Percentiles rank a stretch among this genome's conserved stretches.
Conservation (phyloP, 2,888 invertebrate genomes). For the Hoplodrina ambigua region DNA sequence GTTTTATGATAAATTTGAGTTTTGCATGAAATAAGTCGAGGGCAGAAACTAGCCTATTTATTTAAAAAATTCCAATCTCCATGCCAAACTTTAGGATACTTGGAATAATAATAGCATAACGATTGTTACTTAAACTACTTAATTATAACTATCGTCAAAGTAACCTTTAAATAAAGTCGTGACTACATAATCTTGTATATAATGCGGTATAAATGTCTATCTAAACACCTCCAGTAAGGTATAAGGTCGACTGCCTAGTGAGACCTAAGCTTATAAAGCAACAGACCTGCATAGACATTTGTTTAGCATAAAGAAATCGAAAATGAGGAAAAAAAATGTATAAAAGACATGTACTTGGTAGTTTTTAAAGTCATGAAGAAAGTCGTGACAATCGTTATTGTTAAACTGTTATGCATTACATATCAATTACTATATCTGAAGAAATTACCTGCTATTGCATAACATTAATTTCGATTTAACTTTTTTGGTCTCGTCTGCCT, state of each 20-base stretch:
- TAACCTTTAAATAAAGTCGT: conserved; percentile 48
- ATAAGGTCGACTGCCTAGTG: conserved; percentile 39
- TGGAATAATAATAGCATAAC: not conserved
- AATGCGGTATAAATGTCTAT: conserved; percentile 27
- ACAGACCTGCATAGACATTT: not conserved
- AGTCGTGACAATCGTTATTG: too few species aligned
- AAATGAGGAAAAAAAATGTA: not conserved
- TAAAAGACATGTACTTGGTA: too few species aligned
- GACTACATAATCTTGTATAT: conserved; percentile 39
- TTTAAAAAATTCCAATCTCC: too few species aligned
- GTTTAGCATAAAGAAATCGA: not conserved
- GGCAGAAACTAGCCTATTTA: too few species aligned
- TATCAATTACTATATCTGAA: too few species aligned
- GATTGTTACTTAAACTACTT: conserved; percentile 20
- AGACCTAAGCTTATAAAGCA: conserved; percentile 25
- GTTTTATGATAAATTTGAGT: too few species aligned
- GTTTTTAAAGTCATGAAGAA: too few species aligned
- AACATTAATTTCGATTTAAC: too few species aligned
- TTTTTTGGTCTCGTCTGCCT: too few species aligned
- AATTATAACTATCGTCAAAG: conserved; percentile 22
- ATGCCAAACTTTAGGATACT: not conserved
- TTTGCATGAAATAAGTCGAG: too few species aligned
- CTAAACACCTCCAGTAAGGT: conserved; percentile 32
- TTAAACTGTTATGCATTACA: too few species aligned
- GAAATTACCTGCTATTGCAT: too few species aligned